Base-by-base conservation (phyloP, 1,140 invertebrate species). In the Atta colombica region DNA sequence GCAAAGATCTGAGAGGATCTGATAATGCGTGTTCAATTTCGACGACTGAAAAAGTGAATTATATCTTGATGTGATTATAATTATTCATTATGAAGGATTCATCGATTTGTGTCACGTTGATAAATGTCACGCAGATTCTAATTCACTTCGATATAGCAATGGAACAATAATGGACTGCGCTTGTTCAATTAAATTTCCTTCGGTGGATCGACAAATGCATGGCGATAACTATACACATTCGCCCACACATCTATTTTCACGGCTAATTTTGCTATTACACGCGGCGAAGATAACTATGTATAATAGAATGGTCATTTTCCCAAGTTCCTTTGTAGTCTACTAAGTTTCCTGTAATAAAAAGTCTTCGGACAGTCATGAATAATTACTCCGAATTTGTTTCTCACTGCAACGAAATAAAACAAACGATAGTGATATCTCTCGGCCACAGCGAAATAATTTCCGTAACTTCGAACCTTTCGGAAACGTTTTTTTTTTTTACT, bases 51-150 rank as follows among this genome's bases (percentile, higher is more conserved):
- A 51, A 51, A 51, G 49, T 5, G 21, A 49, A 10, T 51, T 51
- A 63, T 49, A 90, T 72, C 39, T 60, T 16, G 51, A 10, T n/a
- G 14, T 25, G 18, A 35, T 77, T 14, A 45, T 21, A 63, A 71
- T 49, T 75, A 58, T 77, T 53, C 72, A 68, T 74, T 53, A 51
- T 16, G 49, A 86, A 53, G 49, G 31, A 69, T 25, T 63, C 61
- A 65, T 18, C 45, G 10, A 14, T 25, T 69, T 60, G n/a, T 18
- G 1, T 82, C 39, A 18, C 53, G 28, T 12, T 21, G 21, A 60
- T 45, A n/a, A 16, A 45, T 45, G 28, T 39, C 49, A 28, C 21
- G 14, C 28, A 21, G 65, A 69, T 55, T 53, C 21, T n/a, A 25
- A 69, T n/a, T 8, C 31, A 39, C 21, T 10, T 58, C n/a, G n/a